Conservation (phyloP, 2,113 vertebrate species). For the Dascyllus trimaculatus region DNA sequence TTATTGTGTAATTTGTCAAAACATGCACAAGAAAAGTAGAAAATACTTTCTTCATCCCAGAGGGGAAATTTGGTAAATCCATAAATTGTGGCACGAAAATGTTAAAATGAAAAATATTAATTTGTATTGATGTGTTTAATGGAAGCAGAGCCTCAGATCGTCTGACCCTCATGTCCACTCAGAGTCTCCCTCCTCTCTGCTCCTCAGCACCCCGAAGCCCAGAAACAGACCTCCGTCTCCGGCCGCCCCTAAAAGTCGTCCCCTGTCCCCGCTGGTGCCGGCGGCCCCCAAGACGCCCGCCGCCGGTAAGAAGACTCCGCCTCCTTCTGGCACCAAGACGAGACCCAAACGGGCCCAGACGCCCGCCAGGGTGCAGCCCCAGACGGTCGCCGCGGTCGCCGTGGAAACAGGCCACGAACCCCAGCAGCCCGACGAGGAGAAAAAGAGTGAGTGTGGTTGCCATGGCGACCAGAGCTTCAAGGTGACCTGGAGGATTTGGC, state of each 20-base stretch:
- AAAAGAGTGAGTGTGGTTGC: constrained; percentile 73
- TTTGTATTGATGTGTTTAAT: too few species aligned
- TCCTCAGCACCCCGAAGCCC: constrained; percentile 79
- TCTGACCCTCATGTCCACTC: background rate
- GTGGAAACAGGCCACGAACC: constrained; percentile 79
- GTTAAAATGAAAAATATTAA: too few species aligned
- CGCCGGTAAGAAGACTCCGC: constrained; percentile 81
- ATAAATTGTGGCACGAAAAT: too few species aligned
- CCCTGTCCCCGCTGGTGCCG: constrained; percentile 87
- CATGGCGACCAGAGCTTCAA: constrained; percentile 34
- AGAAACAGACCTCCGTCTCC: constrained; percentile 90
- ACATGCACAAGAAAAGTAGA: too few species aligned
- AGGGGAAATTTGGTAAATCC: too few species aligned
- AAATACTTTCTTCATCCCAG: too few species aligned
- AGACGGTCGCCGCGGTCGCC: constrained; percentile 72
- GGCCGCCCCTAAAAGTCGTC: constrained; percentile 85
- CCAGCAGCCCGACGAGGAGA: constrained; percentile 66
- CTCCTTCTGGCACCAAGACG: constrained; percentile 83
- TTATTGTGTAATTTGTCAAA: too few species aligned
- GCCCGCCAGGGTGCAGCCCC: constrained; percentile 73
- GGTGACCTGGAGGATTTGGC: constrained; percentile 52
- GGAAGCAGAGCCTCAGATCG: too few species aligned
- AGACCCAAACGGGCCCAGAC: constrained; percentile 87
- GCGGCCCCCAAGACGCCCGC: constrained; percentile 81
- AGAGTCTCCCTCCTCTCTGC: constrained; percentile 1